These are phyloP conservation scores for Iguana delicatissima DNA, from an alignment of 2,797 vertebrate species.

Conservation along the genomic window DNA sequence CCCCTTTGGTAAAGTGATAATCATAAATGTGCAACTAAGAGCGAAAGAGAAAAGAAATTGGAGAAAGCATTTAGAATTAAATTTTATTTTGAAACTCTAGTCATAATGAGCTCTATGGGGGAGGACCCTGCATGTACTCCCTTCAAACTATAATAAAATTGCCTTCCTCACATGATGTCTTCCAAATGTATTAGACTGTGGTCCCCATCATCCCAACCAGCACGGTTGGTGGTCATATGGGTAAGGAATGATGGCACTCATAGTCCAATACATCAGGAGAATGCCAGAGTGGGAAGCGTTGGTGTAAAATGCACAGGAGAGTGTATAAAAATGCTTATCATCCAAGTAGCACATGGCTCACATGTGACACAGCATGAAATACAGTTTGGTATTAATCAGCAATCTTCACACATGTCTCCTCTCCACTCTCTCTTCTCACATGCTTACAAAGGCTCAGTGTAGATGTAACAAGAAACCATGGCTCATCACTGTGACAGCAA, in stretches of 20 bases:
- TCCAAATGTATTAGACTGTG: background rate
- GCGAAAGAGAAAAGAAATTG: constrained; percentile 31
- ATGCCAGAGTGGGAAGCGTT: background rate
- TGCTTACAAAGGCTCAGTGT: background rate
- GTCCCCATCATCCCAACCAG: background rate
- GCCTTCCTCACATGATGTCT: background rate
- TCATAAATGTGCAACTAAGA: constrained; percentile 77
- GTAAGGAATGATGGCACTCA: background rate
- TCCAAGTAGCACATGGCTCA: background rate
- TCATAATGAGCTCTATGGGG: background rate
- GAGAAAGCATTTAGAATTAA: constrained; percentile 61
- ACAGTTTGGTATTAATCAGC: background rate
- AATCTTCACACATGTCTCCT: no score
- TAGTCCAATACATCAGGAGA: background rate
- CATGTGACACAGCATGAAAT: background rate
- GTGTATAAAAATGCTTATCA: background rate
- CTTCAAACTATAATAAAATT: background rate
- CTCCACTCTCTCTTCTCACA: background rate
- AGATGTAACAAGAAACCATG: background rate
- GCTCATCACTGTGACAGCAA: no score
- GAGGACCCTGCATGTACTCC: background rate
- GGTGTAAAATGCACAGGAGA: no score
- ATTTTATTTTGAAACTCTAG: background rate
- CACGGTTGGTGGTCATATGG: background rate
- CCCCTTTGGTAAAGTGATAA: constrained; percentile 72